phyloP scores from a whole-genome alignment of 2,888 invertebrate species.

The Dryomyza anilis region DNA sequence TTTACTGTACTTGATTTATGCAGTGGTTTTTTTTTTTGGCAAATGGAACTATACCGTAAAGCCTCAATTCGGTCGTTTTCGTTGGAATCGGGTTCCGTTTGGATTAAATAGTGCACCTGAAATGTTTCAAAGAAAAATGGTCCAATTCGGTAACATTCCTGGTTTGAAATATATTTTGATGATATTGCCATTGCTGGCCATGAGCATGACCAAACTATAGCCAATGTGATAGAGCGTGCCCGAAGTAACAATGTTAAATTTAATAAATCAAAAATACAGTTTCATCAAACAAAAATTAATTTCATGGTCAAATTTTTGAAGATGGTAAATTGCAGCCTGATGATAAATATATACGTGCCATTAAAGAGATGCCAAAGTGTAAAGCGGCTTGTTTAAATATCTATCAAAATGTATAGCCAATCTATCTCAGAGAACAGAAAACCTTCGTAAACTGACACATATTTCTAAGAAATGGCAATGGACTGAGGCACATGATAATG shows the following conservation, averaged over 20 bases:
- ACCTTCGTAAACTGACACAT: too few relatives aligned
- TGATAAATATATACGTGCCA: too few relatives aligned
- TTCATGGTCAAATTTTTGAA: neutral
- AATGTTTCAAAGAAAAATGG: too few relatives aligned
- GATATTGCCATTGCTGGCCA: constrained; percentile 30
- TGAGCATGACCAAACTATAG: constrained; percentile 17
- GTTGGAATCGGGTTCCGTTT: too few relatives aligned
- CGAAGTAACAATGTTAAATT: neutral
- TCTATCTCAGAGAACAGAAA: neutral
- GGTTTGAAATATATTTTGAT: constrained; percentile 47
- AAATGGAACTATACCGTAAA: too few relatives aligned
- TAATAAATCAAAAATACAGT: too few relatives aligned
- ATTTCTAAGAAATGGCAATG: too few relatives aligned
- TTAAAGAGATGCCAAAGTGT: too few relatives aligned
- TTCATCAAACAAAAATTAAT: neutral
- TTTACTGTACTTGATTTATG: too few relatives aligned
- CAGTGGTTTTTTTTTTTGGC: constrained; percentile 31
- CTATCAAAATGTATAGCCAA: neutral
- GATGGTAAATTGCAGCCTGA: neutral
- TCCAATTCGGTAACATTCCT: constrained; percentile 45
- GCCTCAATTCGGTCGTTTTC: too few relatives aligned
- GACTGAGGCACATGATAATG: neutral
- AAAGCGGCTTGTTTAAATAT: neutral
- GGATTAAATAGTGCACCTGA: too few relatives aligned
- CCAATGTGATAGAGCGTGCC: constrained; percentile 27